These are phyloP conservation scores for Isotomurus palustris DNA, from an alignment of 2,888 invertebrate genomes.

Conservation along the genomic window DNA sequence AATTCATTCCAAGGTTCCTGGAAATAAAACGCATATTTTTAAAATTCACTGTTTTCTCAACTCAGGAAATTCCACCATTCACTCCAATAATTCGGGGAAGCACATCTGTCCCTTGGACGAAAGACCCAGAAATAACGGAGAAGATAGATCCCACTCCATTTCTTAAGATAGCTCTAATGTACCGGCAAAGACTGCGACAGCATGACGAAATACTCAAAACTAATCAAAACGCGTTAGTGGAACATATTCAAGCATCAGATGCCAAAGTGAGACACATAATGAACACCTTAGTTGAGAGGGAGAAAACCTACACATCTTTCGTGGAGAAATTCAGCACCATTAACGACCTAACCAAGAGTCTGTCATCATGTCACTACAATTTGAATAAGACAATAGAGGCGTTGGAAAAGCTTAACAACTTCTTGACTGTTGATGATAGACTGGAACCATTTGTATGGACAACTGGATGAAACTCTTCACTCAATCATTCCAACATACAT, in stretches of 20 bases:
- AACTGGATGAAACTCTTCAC: slow-evolving; percentile 55
- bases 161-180: slow-evolving; percentile 69
- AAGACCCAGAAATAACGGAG: slow-evolving; percentile 83
- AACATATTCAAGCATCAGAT: slow-evolving; percentile 73
- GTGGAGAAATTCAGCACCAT: slow-evolving; percentile 80
- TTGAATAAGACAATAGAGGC: slow-evolving; percentile 80
- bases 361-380: slow-evolving; percentile 73
- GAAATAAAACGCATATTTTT: neutral
- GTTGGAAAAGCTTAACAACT: slow-evolving; percentile 75
- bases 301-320: slow-evolving; percentile 76
- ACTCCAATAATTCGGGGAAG: slow-evolving; percentile 88
- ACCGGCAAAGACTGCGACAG: slow-evolving; percentile 77
- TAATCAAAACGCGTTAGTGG: slow-evolving; percentile 70
- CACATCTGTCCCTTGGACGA: slow-evolving; percentile 64
- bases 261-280: slow-evolving; percentile 66
- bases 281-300: slow-evolving; percentile 67
- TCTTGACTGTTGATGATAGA: slow-evolving; percentile 73
- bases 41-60: too few species aligned
- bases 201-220: slow-evolving; percentile 75
- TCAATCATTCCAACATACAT: neutral
- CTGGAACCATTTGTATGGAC: slow-evolving; percentile 87
- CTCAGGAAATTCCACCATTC: slow-evolving; percentile 86
- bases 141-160: slow-evolving; percentile 65
- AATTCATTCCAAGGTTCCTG: neutral
- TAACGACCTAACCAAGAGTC: slow-evolving; percentile 73